Base-by-base conservation (phyloP, 2,113 vertebrate species). In the Zingel zingel region DNA sequence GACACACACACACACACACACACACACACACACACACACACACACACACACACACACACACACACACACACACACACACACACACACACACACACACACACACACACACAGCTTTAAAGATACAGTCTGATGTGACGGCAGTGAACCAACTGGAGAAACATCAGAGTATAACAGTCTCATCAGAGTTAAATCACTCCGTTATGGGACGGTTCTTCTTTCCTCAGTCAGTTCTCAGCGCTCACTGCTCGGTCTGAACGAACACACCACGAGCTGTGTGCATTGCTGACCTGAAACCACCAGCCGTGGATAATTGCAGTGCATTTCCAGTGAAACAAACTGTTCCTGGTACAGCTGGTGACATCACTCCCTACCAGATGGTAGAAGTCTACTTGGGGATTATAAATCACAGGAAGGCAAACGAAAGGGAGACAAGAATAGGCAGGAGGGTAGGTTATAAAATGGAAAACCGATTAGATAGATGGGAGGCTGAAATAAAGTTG, bases 211-310 rank as follows among this genome's bases (percentile, higher is more conserved):
- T 15, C 25, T 25, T 81, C 47, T 65, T 9, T 18, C 47, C 25
- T 66, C 36, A 7, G 15, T 62, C 30, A n/a, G 33, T 36, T 30
- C 56, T 65, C 23, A 1, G 72, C 11, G 63, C 45, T 56, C 71
- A 5, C 11, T 3, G 39, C 30, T 51, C 2, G 18, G 27, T 47
- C 21, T 58, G 78, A 33, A 27, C 19, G n/a, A 54, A 66, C 58
- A 23, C 69, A 74, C 51, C 54, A 1, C 33, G 5, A 57, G 71
- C 48, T 64, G 63, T 21, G 16, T 72, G 54, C 65, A 78, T 79
- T 16, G 80, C 79, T 77, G 86, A 89, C 76, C 79, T 77, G 74
- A 91, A 87, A 86, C 88, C 79, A 86, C 83, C 83, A 89, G 74
- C 79, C 84, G 75, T 61, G 81, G 85, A 91, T 89, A 87, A 91